Evolutionary conservation across 37 sponge, comb jelly and placozoan genomes (phyloP).

Genomic region (Aphrocallistes beatrix): DNA sequence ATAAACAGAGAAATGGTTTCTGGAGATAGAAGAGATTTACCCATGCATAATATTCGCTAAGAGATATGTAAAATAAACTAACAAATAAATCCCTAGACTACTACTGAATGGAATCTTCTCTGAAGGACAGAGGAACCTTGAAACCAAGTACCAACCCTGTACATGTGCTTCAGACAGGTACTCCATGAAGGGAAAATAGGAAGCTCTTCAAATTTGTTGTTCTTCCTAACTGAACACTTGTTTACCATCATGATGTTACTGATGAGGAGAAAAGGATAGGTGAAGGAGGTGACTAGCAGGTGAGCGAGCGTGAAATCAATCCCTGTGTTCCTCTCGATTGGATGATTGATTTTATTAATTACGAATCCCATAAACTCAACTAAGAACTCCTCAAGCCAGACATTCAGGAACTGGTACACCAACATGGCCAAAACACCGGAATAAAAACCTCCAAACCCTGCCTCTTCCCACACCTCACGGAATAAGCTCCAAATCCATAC

Average conservation of each 20-base stretch:
- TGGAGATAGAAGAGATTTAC: too few relatives aligned
- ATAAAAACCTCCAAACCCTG: background rate
- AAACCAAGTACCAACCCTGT: background rate
- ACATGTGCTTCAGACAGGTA: background rate
- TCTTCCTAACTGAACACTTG: background rate
- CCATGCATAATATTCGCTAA: too few relatives aligned
- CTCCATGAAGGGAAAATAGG: background rate
- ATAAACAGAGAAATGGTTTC: too few relatives aligned
- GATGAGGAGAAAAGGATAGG: background rate
- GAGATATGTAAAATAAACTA: background rate
- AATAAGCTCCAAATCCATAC: background rate
- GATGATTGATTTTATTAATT: background rate
- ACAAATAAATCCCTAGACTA: background rate
- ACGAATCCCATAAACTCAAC: background rate
- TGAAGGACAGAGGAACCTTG: background rate
- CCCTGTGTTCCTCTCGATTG: background rate
- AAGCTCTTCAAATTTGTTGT: background rate
- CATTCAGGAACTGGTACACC: background rate
- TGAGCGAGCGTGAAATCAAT: background rate
- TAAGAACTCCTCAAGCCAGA: background rate
- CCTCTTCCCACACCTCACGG: background rate
- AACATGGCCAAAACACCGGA: background rate
- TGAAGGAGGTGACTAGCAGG: background rate
- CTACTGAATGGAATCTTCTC: background rate
- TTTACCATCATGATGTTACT: background rate